Conservation (phyloP, 23 tunicate genomes). For the Halocynthia roretzi region DNA sequence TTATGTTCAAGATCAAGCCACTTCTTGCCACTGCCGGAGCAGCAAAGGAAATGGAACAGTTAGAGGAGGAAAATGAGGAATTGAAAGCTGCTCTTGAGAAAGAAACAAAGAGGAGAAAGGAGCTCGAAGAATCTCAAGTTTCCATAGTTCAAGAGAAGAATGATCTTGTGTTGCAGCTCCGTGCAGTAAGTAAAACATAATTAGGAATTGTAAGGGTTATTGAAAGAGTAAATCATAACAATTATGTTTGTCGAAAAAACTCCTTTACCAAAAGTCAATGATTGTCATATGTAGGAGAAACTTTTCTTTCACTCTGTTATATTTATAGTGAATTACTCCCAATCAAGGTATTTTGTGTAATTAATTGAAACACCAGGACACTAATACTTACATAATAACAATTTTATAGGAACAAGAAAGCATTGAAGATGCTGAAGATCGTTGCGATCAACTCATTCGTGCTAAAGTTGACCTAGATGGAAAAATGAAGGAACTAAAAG, state of each 20-base stretch:
- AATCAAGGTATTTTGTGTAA: too few relatives aligned
- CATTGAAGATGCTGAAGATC: conserved; percentile 45
- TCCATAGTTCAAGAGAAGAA: conserved; percentile 20
- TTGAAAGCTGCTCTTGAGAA: conserved; percentile 79
- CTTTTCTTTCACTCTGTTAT: too few relatives aligned
- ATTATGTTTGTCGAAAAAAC: not conserved
- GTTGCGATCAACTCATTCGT: conserved; percentile 23
- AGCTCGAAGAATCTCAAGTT: conserved; percentile 26
- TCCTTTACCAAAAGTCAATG: not conserved
- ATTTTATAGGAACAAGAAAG: conserved; percentile 79
- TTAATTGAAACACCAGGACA: too few relatives aligned
- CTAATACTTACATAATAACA: too few relatives aligned
- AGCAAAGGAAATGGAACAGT: conserved; percentile 79
- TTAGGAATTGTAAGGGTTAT: not conserved
- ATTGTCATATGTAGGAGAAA: too few relatives aligned
- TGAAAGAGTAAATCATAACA: not conserved
- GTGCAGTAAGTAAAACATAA: conserved; percentile 20
- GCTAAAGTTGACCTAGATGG: conserved; percentile 89
- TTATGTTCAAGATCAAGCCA: conserved; percentile 92
- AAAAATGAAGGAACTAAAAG: conserved; percentile 87
- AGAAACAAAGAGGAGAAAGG: conserved; percentile 72
- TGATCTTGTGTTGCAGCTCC: conserved; percentile 11
- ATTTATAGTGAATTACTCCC: too few relatives aligned
- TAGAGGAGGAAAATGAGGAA: conserved; percentile 71
- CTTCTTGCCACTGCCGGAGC: conserved; percentile 93